A percentile compares a stretch with the other conserved stretches of the same genome.
Evolutionary conservation across 2,113 vertebrate genomes (phyloP).

Genomic region (Prochilodus magdalenae): DNA sequence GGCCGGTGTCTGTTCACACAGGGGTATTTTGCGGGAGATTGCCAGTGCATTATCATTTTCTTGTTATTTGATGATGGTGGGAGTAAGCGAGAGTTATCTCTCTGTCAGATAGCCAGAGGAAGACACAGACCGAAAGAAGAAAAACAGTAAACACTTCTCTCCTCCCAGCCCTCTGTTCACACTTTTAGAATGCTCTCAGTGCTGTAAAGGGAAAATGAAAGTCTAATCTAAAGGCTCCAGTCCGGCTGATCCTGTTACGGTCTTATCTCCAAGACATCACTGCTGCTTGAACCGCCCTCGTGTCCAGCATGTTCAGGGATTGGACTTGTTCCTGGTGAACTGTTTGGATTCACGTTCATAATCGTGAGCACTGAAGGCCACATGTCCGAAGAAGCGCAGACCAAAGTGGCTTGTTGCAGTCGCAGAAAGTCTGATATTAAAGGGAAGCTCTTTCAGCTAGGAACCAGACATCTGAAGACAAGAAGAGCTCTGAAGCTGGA

Average conservation of each 20-base stretch:
- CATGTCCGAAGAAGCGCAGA: too few species aligned
- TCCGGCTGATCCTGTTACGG: background rate
- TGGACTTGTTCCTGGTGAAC: background rate
- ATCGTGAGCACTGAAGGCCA: too few species aligned
- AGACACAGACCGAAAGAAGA: background rate
- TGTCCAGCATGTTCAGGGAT: background rate
- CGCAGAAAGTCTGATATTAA: too few species aligned
- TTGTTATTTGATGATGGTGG: slow-evolving; percentile 26
- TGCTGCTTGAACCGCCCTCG: background rate
- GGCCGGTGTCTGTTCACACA: slow-evolving; percentile 26
- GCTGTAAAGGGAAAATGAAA: background rate
- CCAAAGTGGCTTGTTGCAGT: too few species aligned
- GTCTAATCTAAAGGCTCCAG: background rate
- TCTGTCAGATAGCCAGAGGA: background rate
- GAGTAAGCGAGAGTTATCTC: slow-evolving; percentile 14
- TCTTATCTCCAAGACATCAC: background rate
- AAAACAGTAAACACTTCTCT: background rate
- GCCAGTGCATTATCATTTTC: slow-evolving; percentile 23
- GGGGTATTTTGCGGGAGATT: slow-evolving; percentile 28
- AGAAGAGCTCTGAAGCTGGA: too few species aligned
- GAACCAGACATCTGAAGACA: too few species aligned
- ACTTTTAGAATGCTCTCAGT: background rate
- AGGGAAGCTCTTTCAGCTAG: too few species aligned
- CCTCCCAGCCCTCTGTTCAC: background rate
- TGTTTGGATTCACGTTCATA: background rate